Conservation (phyloP, 1,140 invertebrate genomes). For the Phortica variegata region DNA sequence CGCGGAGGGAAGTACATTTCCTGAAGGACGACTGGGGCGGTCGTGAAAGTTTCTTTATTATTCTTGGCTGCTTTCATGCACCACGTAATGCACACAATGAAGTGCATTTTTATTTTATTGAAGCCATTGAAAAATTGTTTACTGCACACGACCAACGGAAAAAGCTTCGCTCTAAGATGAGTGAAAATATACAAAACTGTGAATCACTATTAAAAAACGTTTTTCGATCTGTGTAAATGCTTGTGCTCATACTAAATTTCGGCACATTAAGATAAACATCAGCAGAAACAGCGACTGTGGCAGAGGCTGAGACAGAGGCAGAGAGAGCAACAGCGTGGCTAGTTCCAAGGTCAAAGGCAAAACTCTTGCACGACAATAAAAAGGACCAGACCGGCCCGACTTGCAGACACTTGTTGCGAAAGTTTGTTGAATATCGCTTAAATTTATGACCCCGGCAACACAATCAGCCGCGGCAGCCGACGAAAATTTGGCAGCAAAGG, state of each 20-base stretch:
- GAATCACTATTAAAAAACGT: too few relatives aligned
- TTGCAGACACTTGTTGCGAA: slow-evolving; percentile 52
- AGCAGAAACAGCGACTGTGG: too few relatives aligned
- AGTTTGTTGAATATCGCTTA: slow-evolving; percentile 54
- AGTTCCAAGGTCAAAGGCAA: slow-evolving; percentile 29
- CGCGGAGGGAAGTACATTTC: background rate
- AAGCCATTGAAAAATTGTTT: slow-evolving; percentile 49
- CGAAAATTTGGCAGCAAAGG: slow-evolving; percentile 7
- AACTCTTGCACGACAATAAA: slow-evolving; percentile 11
- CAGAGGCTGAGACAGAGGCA: too few relatives aligned
- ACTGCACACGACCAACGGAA: too few relatives aligned
- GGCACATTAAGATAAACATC: slow-evolving; percentile 22
- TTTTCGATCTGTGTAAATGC: too few relatives aligned
- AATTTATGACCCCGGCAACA: slow-evolving; percentile 46
- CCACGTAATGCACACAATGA: slow-evolving; percentile 52
- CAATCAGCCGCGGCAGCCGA: slow-evolving; percentile 14
- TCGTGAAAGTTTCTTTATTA: slow-evolving; percentile 10
- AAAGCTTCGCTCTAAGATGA: too few relatives aligned
- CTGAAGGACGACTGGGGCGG: too few relatives aligned
- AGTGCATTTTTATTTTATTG: slow-evolving; percentile 51
- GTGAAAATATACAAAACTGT: too few relatives aligned
- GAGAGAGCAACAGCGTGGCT: too few relatives aligned
- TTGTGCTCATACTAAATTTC: too few relatives aligned
- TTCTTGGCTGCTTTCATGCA: too few relatives aligned
- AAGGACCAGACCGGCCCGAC: too few relatives aligned